A percentile compares a stretch with the other conserved stretches of the same genome.
Evolutionary conservation across 2,113 vertebrate species (phyloP).

Genomic region (Fulmarus glacialis): DNA sequence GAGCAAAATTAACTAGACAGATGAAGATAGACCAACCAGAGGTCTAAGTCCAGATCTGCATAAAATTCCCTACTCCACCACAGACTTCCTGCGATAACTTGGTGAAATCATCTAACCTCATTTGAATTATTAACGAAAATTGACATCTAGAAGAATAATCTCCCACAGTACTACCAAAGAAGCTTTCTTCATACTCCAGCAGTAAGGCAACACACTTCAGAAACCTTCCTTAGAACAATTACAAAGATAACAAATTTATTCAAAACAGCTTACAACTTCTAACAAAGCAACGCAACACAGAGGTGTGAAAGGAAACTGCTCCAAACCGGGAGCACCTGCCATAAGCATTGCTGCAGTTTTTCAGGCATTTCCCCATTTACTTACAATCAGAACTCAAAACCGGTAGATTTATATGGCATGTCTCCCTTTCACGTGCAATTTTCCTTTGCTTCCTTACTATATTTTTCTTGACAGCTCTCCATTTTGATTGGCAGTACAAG

Average conservation of each 20-base stretch:
- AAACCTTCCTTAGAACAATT: neutral
- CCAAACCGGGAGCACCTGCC: neutral
- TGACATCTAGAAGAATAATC: neutral
- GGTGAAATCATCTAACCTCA: neutral
- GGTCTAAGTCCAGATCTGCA: neutral
- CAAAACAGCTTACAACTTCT: neutral
- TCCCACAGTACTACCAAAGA: neutral
- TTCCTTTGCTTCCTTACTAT: neutral
- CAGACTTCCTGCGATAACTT: neutral
- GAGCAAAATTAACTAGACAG: neutral
- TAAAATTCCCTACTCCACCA: neutral
- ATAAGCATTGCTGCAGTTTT: accelerated
- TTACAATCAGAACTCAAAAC: neutral
- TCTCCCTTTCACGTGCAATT: neutral
- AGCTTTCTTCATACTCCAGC: neutral
- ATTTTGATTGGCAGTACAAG: neutral
- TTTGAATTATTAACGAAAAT: neutral
- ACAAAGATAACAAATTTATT: neutral
- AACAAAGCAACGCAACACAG: neutral
- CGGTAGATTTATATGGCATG: neutral
- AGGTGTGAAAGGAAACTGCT: neutral
- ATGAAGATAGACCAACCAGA: neutral
- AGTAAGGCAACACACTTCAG: neutral
- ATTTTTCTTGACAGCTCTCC: neutral
- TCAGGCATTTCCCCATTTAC: neutral